These are phyloP conservation scores for Scaptodrosophila latifasciaeformis DNA, from an alignment of 2,888 invertebrate genomes.

Conservation along the genomic window DNA sequence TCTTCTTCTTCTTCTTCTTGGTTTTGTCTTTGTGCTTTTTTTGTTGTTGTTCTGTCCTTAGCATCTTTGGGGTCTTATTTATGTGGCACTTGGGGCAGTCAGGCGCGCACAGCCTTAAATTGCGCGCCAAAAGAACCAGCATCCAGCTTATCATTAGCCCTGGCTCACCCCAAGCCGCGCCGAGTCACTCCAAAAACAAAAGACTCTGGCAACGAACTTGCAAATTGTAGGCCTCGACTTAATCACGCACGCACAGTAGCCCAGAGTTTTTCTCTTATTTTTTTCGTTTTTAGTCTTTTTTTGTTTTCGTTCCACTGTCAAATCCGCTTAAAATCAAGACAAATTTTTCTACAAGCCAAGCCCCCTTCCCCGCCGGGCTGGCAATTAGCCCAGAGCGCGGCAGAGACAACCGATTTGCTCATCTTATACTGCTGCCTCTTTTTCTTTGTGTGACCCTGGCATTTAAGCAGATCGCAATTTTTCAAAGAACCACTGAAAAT, in stretches of 20 bases:
- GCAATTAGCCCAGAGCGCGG: slow-evolving; percentile 1
- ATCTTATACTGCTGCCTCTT: too few relatives aligned
- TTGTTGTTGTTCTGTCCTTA: too few relatives aligned
- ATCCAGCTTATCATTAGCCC: neutral
- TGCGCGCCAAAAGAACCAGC: slow-evolving; percentile 50
- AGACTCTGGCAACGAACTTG: slow-evolving; percentile 35
- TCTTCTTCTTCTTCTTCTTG: too few relatives aligned
- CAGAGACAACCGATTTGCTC: neutral
- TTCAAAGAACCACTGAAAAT: neutral
- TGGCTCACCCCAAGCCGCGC: slow-evolving; percentile 35
- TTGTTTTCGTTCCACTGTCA: neutral
- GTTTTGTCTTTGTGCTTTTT: too few relatives aligned
- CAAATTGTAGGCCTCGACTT: neutral
- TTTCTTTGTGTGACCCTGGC: neutral
- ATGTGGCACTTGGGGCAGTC: slow-evolving; percentile 58
- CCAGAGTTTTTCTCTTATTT: too few relatives aligned
- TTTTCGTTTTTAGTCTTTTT: too few relatives aligned
- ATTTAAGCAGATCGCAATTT: neutral
- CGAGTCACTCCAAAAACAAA: slow-evolving; percentile 26
- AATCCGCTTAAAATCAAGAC: slow-evolving; percentile 16
- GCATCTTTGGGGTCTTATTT: slow-evolving; percentile 28
- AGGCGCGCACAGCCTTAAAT: slow-evolving; percentile 33
- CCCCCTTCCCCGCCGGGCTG: neutral
- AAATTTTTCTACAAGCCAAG: neutral
- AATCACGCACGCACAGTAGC: slow-evolving; percentile 25